Evolutionary conservation across 92 coral and sea anemone genomes (phyloP).

Genomic region (Siderastrea siderea): DNA sequence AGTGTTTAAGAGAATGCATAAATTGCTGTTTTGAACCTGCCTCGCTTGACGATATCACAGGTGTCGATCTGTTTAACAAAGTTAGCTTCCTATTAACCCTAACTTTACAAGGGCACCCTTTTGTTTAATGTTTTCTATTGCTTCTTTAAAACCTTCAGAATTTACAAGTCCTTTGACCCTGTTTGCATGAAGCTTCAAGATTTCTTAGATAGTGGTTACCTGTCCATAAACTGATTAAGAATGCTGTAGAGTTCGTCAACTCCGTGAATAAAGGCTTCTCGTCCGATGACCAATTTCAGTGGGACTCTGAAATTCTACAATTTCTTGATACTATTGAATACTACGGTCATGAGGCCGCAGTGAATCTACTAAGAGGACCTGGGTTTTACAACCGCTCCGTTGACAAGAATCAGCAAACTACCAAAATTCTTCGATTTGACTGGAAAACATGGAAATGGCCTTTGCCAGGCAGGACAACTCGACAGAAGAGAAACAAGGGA

Average conservation of each 20-base stretch:
- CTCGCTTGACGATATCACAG: too few species aligned
- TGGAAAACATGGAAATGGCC: slow-evolving; percentile 76
- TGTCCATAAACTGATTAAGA: slow-evolving; percentile 58
- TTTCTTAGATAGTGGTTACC: slow-evolving; percentile 50
- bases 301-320: slow-evolving; percentile 68
- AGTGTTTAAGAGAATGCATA: too few species aligned
- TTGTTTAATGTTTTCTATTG: too few species aligned
- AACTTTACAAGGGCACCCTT: too few species aligned
- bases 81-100: too few species aligned
- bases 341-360: slow-evolving; percentile 70
- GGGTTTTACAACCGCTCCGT: slow-evolving; percentile 55
- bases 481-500: slow-evolving; percentile 67
- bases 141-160: slow-evolving; percentile 4
- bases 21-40: too few species aligned
- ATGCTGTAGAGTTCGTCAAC: slow-evolving; percentile 63
- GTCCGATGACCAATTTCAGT: slow-evolving; percentile 48
- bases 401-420: slow-evolving; percentile 16
- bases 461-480: slow-evolving; percentile 65
- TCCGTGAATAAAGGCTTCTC: slow-evolving; percentile 36
- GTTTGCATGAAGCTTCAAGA: slow-evolving; percentile 63
- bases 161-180: slow-evolving; percentile 57
- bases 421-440: slow-evolving; percentile 52
- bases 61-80: too few species aligned
- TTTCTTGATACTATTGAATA: slow-evolving; percentile 61
- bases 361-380: slow-evolving; percentile 68